Percentiles rank a stretch among this genome's conserved stretches.
These are phyloP conservation scores for Caenorhabditis macrosperma DNA, from an alignment of 2,888 invertebrate genomes.

Conservation along the genomic window DNA sequence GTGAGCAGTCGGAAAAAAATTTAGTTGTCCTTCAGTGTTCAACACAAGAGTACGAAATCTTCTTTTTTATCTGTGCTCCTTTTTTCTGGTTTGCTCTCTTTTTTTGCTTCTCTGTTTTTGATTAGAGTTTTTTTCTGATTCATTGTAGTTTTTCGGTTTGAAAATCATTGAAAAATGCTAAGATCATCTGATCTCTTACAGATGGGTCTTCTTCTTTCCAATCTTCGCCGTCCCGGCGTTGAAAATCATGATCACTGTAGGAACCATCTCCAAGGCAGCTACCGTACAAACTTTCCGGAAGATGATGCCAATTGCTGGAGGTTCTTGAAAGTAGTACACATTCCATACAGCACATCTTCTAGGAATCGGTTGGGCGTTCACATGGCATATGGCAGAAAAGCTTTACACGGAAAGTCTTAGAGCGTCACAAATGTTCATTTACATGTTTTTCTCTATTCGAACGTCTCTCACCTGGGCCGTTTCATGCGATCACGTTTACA, in stretches of 20 bases:
- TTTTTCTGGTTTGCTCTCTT: no score
- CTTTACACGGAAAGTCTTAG: slow-evolving; percentile 63
- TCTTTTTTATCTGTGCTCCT: no score
- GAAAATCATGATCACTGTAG: slow-evolving; percentile 62
- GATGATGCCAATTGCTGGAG: slow-evolving; percentile 67
- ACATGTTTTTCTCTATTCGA: slow-evolving; percentile 64
- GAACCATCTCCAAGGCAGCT: slow-evolving; percentile 59
- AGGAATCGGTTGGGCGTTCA: slow-evolving; percentile 72
- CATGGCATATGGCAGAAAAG: slow-evolving; percentile 67
- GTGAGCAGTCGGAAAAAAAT: no score
- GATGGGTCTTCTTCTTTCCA: slow-evolving; percentile 68
- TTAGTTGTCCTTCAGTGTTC: no score
- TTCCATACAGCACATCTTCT: neutral
- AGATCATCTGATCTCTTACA: neutral
- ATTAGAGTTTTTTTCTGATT: neutral
- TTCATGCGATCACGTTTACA: slow-evolving; percentile 55
- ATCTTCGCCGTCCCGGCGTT: slow-evolving; percentile 68
- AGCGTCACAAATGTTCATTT: slow-evolving; percentile 60
- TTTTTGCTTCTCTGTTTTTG: no score
- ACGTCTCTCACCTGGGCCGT: slow-evolving; percentile 61
- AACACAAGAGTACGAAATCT: no score
- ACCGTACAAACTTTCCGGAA: slow-evolving; percentile 65
- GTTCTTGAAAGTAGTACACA: slow-evolving; percentile 15
- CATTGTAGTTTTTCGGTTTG: no score
- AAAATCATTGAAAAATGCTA: no score